Conservation (phyloP, 2,797 vertebrate genomes). For the Hemibagrus guttatus region DNA sequence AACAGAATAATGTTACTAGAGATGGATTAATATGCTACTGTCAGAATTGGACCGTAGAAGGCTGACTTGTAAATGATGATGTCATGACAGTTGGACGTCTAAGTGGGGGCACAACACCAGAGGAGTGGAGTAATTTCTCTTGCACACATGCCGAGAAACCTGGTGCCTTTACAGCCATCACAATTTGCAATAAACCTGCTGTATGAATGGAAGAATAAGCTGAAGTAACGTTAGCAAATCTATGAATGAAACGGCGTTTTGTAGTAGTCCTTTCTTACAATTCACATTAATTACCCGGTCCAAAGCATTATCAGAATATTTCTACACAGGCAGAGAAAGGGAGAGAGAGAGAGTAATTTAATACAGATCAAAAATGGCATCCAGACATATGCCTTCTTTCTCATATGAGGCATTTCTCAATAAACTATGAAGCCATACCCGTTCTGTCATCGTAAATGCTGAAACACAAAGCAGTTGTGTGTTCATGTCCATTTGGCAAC, state of each 20-base stretch:
- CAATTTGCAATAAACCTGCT: constrained; percentile 5
- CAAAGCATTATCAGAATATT: neutral
- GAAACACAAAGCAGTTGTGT: neutral
- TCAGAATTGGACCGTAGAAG: constrained; percentile 15
- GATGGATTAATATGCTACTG: neutral
- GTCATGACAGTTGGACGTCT: constrained; percentile 26
- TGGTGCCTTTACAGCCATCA: constrained; percentile 16
- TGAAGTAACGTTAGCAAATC: neutral
- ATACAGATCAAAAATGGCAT: neutral
- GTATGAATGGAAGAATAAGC: neutral
- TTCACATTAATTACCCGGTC: neutral
- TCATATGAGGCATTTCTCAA: neutral
- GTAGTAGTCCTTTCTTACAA: neutral
- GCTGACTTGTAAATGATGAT: constrained; percentile 21
- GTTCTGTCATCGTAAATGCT: neutral
- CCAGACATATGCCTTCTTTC: neutral
- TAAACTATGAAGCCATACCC: neutral
- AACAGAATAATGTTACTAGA: neutral
- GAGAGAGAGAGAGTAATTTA: neutral
- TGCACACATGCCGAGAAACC: constrained; percentile 29
- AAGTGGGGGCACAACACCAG: constrained; percentile 42
- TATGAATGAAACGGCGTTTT: neutral
- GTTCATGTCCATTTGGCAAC: neutral
- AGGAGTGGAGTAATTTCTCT: constrained; percentile 14
- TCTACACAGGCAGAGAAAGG: neutral